These are phyloP conservation scores for Fragariocoptes setiger DNA, from an alignment of 1,140 invertebrate species.

Conservation along the genomic window DNA sequence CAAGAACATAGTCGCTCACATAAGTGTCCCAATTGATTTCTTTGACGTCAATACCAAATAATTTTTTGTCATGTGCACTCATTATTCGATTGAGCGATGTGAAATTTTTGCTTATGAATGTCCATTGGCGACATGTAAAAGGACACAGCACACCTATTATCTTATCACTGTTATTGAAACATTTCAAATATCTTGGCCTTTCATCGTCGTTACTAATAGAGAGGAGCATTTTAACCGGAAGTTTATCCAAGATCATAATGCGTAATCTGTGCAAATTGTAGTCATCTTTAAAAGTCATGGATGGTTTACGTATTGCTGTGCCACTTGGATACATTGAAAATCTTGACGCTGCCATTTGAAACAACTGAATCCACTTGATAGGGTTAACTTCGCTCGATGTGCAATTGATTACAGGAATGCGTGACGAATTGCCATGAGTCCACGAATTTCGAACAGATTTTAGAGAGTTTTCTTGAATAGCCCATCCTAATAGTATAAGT, in stretches of 20 bases:
- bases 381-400: conserved; percentile 59
- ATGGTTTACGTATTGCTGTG: conserved; percentile 13
- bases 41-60: conserved; percentile 28
- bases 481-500: conserved; percentile 42
- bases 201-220: conserved; percentile 30
- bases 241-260: conserved; percentile 45
- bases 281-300: conserved; percentile 26
- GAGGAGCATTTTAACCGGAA: conserved; percentile 34
- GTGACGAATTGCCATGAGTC: not conserved
- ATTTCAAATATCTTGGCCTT: conserved; percentile 19
- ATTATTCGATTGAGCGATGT: not conserved
- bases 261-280: conserved; percentile 36
- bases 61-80: not conserved
- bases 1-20: conserved; percentile 33
- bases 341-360: conserved; percentile 10
- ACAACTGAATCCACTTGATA: conserved; percentile 35
- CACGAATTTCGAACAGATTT: not conserved
- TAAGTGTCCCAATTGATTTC: conserved; percentile 32
- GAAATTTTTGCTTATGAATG: not conserved
- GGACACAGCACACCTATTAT: not conserved
- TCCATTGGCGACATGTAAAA: not conserved
- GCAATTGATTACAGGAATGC: conserved; percentile 48
- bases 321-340: conserved; percentile 11
- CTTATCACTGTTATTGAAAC: conserved; percentile 28
- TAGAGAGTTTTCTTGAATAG: not conserved